phyloP scores from a whole-genome alignment of 2,797 vertebrate genomes.

The Rhyacichthys aspro region DNA sequence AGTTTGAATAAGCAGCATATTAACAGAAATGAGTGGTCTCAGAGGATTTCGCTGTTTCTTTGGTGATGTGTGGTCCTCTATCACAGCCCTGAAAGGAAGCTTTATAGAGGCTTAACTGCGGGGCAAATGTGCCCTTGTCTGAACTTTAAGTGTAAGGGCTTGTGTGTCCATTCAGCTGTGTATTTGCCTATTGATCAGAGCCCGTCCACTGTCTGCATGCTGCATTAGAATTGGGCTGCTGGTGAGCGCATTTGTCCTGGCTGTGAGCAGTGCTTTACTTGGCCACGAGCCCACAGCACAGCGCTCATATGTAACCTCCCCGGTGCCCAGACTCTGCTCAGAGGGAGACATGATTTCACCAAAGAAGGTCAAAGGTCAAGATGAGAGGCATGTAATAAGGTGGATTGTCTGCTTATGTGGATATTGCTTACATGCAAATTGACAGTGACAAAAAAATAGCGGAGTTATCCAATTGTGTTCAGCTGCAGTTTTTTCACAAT shows the following conservation, averaged over 20 bases:
- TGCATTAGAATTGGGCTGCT: constrained; percentile 37
- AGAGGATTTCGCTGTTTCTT: background rate
- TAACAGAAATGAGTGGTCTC: background rate
- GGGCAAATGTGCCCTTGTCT: constrained; percentile 22
- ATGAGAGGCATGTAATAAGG: constrained; percentile 22
- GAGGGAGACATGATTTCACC: constrained; percentile 36
- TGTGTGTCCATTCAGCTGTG: constrained; percentile 16
- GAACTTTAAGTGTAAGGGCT: constrained; percentile 15
- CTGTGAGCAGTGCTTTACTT: constrained; percentile 39
- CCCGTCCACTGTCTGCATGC: constrained; percentile 10
- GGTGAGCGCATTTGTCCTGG: constrained; percentile 26
- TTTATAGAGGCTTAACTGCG: constrained; percentile 10
- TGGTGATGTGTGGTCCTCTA: background rate
- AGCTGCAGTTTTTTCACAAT: background rate
- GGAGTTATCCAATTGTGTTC: too few relatives aligned
- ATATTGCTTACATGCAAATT: too few relatives aligned
- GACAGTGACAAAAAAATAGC: too few relatives aligned
- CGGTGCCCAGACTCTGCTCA: constrained; percentile 14
- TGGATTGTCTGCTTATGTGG: constrained; percentile 8
- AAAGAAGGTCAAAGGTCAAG: constrained; percentile 48
- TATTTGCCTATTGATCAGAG: constrained; percentile 52
- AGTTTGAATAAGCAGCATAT: background rate
- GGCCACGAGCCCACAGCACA: constrained; percentile 35
- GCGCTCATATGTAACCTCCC: constrained; percentile 53
- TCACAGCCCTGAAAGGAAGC: constrained; percentile 3